Conservation (phyloP, 2,113 vertebrate species). For the Gnathonemus longibarbis region DNA sequence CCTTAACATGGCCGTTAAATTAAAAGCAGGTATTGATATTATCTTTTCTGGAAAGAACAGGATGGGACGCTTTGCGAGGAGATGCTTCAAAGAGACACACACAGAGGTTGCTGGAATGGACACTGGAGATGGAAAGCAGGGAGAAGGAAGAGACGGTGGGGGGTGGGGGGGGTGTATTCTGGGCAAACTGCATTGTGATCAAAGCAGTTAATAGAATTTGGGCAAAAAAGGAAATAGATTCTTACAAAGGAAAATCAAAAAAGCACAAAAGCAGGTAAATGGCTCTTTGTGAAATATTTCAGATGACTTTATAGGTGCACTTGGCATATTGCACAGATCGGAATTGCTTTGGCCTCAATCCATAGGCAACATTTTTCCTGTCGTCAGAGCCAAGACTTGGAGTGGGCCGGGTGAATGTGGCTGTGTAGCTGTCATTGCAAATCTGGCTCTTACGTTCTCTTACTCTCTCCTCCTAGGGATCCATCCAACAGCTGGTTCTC, state of each 20-base stretch:
- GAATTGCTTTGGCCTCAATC: background rate
- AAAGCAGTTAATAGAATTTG: background rate
- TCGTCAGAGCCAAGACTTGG: background rate
- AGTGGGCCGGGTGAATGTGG: background rate
- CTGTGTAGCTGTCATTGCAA: background rate
- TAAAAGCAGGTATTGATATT: slow-evolving; percentile 38
- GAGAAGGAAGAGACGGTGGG: background rate
- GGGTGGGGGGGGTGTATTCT: background rate
- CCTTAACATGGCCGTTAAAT: slow-evolving; percentile 22
- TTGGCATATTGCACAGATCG: background rate
- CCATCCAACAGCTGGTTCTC: slow-evolving; percentile 81
- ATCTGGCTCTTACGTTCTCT: background rate
- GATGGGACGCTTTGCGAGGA: background rate
- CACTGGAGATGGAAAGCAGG: background rate
- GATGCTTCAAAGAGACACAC: background rate
- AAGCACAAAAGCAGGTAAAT: background rate
- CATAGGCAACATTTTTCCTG: slow-evolving; percentile 8
- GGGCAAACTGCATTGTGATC: background rate
- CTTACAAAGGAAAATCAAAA: background rate
- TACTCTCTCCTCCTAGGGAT: slow-evolving; percentile 64
- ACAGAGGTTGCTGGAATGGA: background rate
- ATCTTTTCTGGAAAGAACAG: background rate
- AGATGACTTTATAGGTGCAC: background rate
- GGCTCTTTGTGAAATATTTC: background rate
- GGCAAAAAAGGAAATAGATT: background rate